A percentile compares a stretch with the other conserved stretches of the same genome.
Evolutionary conservation across 2,113 vertebrate species (phyloP).

Genomic region (Rynchops niger): DNA sequence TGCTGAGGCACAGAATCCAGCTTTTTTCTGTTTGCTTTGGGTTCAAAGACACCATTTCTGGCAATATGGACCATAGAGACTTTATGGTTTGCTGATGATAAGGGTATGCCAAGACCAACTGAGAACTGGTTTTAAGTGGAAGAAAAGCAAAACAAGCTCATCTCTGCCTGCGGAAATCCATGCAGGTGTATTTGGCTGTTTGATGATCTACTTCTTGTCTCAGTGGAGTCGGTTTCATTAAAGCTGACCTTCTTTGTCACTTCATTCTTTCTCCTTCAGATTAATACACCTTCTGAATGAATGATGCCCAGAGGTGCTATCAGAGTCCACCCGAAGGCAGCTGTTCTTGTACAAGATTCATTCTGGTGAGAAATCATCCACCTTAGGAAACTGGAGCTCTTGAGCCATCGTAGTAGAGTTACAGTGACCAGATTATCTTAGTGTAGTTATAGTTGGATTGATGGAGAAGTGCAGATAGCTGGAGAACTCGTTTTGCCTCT

Average conservation of each 20-base stretch:
- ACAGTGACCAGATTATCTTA: neutral
- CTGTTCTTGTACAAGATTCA: neutral
- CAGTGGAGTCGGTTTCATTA: neutral
- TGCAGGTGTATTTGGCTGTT: neutral
- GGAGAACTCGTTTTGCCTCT: neutral
- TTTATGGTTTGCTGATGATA: neutral
- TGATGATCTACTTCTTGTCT: neutral
- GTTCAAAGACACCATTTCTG: neutral
- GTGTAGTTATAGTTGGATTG: rapidly evolving
- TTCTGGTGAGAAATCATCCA: neutral
- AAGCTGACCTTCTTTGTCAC: neutral
- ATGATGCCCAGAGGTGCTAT: neutral
- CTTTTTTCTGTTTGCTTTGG: neutral
- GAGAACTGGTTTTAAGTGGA: neutral
- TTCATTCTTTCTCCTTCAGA: neutral
- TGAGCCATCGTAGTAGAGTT: neutral
- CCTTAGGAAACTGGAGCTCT: neutral
- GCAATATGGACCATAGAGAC: neutral
- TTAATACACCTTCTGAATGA: neutral
- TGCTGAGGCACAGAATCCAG: neutral
- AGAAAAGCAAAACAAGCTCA: neutral
- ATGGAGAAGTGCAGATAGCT: neutral
- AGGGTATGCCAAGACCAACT: neutral
- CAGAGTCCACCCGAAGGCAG: neutral
- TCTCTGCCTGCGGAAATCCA: neutral